phyloP scores from a whole-genome alignment of 2,888 invertebrate species.

The Thymelicus sylvestris region DNA sequence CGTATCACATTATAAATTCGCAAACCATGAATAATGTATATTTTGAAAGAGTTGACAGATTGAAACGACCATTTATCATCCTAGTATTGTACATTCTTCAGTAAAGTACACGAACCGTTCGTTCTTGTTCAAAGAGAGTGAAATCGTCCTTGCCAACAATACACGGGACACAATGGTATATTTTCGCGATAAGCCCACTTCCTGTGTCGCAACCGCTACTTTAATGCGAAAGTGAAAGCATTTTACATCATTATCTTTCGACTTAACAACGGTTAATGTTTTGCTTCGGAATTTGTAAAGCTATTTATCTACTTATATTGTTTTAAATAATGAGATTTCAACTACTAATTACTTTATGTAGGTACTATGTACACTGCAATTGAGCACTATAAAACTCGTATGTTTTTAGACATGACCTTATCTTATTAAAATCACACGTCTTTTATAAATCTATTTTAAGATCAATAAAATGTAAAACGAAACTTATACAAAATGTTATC shows the following conservation, averaged over 20 bases:
- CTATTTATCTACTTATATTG: too few relatives aligned
- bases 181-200: conserved; percentile 67
- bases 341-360: too few relatives aligned
- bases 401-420: too few relatives aligned
- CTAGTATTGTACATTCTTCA: background rate
- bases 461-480: too few relatives aligned
- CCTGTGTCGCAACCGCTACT: conserved; percentile 57
- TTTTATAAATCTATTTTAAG: too few relatives aligned
- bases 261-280: conserved; percentile 40
- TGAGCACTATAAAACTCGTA: too few relatives aligned
- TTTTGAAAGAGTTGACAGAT: background rate
- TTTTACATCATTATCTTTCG: conserved; percentile 40
- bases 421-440: too few relatives aligned
- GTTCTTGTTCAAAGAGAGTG: conserved; percentile 51
- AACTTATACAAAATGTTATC: too few relatives aligned
- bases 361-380: too few relatives aligned
- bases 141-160: conserved; percentile 75
- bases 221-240: conserved; percentile 77
- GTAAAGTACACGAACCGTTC: conserved; percentile 5
- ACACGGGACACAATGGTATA: conserved; percentile 64
- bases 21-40: too few relatives aligned
- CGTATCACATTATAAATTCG: too few relatives aligned
- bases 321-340: too few relatives aligned
- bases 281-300: background rate
- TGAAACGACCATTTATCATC: background rate